These are phyloP conservation scores for Ruditapes philippinarum DNA, from an alignment of 1,140 invertebrate species.

Conservation along the genomic window DNA sequence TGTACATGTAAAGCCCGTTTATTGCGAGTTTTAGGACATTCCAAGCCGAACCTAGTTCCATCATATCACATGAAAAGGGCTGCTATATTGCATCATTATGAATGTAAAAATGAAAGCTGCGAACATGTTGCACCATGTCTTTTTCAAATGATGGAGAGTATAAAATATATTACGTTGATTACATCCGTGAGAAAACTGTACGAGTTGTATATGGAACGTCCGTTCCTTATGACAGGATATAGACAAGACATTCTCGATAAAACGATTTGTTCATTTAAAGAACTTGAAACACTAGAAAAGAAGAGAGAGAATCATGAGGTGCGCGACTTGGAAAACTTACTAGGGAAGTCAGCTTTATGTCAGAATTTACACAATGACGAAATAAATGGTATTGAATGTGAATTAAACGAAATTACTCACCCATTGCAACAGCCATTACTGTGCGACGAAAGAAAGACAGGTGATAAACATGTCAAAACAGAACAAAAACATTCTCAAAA, in stretches of 20 bases:
- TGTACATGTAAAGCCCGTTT: neutral
- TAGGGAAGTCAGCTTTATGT: too few species aligned
- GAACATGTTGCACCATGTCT: neutral
- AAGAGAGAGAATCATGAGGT: too few species aligned
- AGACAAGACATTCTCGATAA: neutral
- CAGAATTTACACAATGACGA: too few species aligned
- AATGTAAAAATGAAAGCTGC: neutral
- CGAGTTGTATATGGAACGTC: neutral
- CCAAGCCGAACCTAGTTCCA: neutral
- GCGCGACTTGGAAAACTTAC: too few species aligned
- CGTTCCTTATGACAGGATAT: neutral
- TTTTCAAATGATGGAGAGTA: neutral
- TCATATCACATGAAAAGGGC: neutral
- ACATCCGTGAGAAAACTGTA: neutral
- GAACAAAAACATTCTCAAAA: neutral
- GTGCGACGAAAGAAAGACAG: too few species aligned
- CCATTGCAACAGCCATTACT: too few species aligned
- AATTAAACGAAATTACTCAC: too few species aligned
- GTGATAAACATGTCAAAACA: too few species aligned
- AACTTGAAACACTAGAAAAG: too few species aligned
- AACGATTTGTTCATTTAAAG: neutral
- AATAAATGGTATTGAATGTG: too few species aligned
- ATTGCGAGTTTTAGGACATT: neutral
- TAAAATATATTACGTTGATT: neutral
- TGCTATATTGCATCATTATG: neutral